Percentiles rank a stretch among this genome's conserved stretches.
phyloP scores from a whole-genome alignment of 2,888 invertebrate genomes.

The Caenorhabditis sp. region DNA sequence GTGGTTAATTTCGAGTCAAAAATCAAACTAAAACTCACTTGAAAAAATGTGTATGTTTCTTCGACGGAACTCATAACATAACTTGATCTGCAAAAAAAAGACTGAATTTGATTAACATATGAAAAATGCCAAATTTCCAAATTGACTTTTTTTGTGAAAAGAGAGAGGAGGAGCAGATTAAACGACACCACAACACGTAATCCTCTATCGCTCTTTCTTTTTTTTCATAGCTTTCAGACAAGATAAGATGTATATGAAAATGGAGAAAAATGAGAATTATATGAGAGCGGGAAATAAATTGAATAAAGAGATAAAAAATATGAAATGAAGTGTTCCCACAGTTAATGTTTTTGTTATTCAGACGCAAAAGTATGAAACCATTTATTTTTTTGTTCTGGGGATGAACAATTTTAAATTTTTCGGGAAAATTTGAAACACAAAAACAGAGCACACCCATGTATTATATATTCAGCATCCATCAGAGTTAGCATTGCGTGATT shows the following conservation, averaged over 20 bases:
- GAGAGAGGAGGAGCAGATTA: neutral
- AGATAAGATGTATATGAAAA: neutral
- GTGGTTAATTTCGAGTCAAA: no score
- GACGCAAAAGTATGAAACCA: no score
- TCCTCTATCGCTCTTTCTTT: neutral
- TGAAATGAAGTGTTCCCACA: neutral
- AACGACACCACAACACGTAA: conserved; percentile 8
- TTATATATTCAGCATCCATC: no score
- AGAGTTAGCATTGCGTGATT: no score
- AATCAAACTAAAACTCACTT: no score
- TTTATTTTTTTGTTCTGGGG: no score
- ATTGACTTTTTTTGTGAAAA: neutral
- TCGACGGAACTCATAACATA: conserved; percentile 51
- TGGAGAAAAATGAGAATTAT: neutral
- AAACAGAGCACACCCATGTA: no score
- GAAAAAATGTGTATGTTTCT: conserved; percentile 49
- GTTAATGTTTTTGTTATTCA: no score
- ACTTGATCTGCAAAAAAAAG: conserved; percentile 46
- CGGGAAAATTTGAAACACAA: no score
- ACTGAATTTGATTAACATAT: neutral
- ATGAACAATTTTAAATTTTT: no score
- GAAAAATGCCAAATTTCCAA: neutral
- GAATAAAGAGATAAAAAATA: conserved; percentile 6
- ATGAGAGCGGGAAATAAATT: neutral
- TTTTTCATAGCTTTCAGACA: neutral